These are phyloP conservation scores for Oxygymnocypris stewartii DNA, from an alignment of 2,113 vertebrate species.

Conservation along the genomic window DNA sequence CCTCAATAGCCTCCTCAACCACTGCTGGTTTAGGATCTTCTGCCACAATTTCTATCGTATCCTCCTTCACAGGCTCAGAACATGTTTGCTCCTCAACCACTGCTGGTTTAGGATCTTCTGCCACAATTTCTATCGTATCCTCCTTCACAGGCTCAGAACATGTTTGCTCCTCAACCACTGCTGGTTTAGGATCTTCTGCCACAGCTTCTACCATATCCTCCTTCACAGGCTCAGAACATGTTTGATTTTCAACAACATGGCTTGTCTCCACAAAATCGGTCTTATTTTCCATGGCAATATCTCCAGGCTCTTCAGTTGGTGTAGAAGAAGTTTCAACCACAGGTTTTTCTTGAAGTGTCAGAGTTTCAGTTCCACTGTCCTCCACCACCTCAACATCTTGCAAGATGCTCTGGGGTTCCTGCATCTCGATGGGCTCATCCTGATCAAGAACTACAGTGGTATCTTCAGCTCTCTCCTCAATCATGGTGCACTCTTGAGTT, in stretches of 20 bases:
- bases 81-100: not conserved
- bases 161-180: not conserved
- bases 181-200: not conserved
- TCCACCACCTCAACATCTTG: not conserved
- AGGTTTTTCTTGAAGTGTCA: not conserved
- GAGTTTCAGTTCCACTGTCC: not conserved
- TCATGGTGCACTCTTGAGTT: slow-evolving; percentile 58
- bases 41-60: not conserved
- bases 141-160: not conserved
- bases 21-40: not conserved
- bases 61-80: not conserved
- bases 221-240: not conserved
- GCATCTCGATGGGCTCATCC: slow-evolving; percentile 11
- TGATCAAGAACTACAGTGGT: slow-evolving; percentile 47
- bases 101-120: not conserved
- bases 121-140: not conserved
- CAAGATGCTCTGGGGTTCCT: not conserved
- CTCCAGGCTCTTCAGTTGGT: not conserved
- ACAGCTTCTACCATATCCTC: not conserved
- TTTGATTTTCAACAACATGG: not conserved
- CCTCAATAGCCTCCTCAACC: not conserved
- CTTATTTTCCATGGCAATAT: not conserved
- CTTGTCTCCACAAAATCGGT: not conserved
- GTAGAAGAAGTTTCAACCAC: not conserved
- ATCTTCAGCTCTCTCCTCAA: slow-evolving; percentile 54